Evolutionary conservation across 2,888 invertebrate genomes (phyloP).

Genomic region (Eilema depressum): DNA sequence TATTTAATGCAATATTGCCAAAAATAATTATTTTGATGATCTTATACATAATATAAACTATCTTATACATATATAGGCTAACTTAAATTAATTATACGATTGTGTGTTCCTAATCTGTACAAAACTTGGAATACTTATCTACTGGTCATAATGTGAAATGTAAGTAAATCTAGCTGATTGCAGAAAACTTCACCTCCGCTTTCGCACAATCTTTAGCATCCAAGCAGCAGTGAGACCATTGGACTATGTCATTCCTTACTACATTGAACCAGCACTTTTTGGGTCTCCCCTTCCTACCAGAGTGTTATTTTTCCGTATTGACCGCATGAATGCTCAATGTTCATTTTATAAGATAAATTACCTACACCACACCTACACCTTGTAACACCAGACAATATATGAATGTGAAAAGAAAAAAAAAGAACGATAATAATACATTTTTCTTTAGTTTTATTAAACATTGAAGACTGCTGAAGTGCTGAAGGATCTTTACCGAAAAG

Average conservation of each 20-base stretch:
- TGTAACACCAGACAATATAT: too few relatives aligned
- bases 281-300: too few relatives aligned
- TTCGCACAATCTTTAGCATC: too few relatives aligned
- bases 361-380: too few relatives aligned
- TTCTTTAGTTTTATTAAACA: neutral
- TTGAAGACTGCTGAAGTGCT: neutral
- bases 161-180: neutral
- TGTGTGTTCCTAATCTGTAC: neutral
- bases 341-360: too few relatives aligned
- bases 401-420: too few relatives aligned
- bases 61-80: neutral
- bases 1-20: conserved; percentile 10
- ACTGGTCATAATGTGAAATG: too few relatives aligned
- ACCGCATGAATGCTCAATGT: too few relatives aligned
- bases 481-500: neutral
- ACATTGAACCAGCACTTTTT: too few relatives aligned
- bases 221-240: too few relatives aligned
- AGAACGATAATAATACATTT: neutral
- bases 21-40: conserved; percentile 5
- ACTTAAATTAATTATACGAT: neutral
- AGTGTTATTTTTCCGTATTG: too few relatives aligned
- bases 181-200: neutral
- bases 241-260: too few relatives aligned
- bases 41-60: conserved; percentile 13
- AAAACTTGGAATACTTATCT: neutral